Percentiles rank a stretch among this genome's conserved stretches.
Conservation (phyloP, 1,140 invertebrate species). For the Ridgeia piscesae region DNA sequence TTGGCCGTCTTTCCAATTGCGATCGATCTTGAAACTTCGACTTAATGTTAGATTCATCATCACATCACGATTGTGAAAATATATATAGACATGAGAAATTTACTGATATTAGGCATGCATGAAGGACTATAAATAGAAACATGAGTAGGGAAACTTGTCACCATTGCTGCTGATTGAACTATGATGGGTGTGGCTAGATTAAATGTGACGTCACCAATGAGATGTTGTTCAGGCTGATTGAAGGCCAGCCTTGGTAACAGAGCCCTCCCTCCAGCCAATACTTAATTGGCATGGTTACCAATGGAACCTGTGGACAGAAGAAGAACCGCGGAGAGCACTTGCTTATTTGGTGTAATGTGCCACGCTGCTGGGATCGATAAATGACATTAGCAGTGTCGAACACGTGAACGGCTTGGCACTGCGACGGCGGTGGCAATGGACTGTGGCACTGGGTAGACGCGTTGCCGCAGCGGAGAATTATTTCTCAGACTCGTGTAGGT, state of each 20-base stretch:
- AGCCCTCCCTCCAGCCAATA: neutral
- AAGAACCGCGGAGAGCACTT: neutral
- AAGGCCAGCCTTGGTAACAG: neutral
- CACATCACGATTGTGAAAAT: neutral
- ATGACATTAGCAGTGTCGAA: neutral
- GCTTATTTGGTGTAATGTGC: conserved; percentile 5
- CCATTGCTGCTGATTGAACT: neutral
- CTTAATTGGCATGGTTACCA: conserved; percentile 5
- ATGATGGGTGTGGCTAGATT: neutral
- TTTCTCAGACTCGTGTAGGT: neutral
- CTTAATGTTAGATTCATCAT: neutral
- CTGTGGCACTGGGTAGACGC: neutral
- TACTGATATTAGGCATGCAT: neutral
- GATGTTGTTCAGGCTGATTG: neutral
- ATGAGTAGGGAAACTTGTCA: neutral
- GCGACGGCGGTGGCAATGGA: too few species aligned
- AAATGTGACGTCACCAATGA: neutral
- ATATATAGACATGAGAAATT: neutral
- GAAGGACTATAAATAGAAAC: neutral
- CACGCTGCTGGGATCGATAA: neutral
- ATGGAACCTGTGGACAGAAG: neutral
- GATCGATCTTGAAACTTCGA: neutral
- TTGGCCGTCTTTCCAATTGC: neutral
- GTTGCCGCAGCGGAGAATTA: neutral
- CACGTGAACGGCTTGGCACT: neutral